A percentile compares a stretch with the other conserved stretches of the same genome.
Conservation (phyloP, 1,140 invertebrate genomes). For the Lithobius niger region DNA sequence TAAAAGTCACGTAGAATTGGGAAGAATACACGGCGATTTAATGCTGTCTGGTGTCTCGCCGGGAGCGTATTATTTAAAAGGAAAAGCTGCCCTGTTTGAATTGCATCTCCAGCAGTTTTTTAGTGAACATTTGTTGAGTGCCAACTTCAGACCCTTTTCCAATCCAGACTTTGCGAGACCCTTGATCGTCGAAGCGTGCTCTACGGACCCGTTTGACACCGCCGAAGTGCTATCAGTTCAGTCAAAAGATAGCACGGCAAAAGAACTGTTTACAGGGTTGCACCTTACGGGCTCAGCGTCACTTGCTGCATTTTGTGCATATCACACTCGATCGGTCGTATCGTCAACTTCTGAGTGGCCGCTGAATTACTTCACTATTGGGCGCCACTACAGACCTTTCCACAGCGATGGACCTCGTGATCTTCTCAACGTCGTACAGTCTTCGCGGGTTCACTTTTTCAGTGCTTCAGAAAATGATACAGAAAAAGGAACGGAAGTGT, state of each 20-base stretch:
- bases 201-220: slow-evolving; percentile 40
- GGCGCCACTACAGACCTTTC: slow-evolving; percentile 43
- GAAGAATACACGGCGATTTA: slow-evolving; percentile 23
- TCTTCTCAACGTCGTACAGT: slow-evolving; percentile 46
- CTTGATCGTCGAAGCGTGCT: slow-evolving; percentile 49
- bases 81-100: slow-evolving; percentile 49
- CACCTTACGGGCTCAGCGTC: slow-evolving; percentile 50
- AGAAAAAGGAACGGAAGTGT: slow-evolving; percentile 31
- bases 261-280: slow-evolving; percentile 34
- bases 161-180: slow-evolving; percentile 52
- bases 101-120: slow-evolving; percentile 39
- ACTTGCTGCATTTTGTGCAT: slow-evolving; percentile 45
- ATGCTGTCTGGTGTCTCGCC: slow-evolving; percentile 41
- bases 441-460: slow-evolving; percentile 43
- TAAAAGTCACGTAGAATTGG: slow-evolving; percentile 44
- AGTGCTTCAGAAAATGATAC: slow-evolving; percentile 32
- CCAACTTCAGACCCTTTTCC: slow-evolving; percentile 40
- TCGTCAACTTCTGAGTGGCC: slow-evolving; percentile 30
- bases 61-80: slow-evolving; percentile 44
- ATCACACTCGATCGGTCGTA: slow-evolving; percentile 44
- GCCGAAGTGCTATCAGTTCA: slow-evolving; percentile 36
- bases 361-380: slow-evolving; percentile 43
- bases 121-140: slow-evolving; percentile 34
- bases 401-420: slow-evolving; percentile 24
- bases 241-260: slow-evolving; percentile 29